A percentile compares a stretch with the other conserved stretches of the same genome.
These are phyloP conservation scores for Tachina fera DNA, from an alignment of 2,888 invertebrate species.

Conservation along the genomic window DNA sequence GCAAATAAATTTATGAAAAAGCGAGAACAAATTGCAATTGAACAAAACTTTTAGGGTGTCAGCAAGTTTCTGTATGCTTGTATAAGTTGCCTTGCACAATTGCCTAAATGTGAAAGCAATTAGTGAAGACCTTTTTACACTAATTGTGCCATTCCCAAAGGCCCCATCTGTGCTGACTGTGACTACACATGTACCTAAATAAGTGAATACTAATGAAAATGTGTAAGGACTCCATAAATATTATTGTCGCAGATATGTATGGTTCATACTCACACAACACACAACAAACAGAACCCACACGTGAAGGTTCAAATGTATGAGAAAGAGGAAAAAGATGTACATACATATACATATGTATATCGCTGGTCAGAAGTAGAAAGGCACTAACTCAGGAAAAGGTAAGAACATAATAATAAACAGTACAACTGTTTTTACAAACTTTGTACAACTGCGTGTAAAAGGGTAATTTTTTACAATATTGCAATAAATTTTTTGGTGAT, in stretches of 20 bases:
- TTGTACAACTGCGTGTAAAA: too few species aligned
- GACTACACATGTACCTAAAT: conserved; percentile 25
- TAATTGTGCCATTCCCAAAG: conserved; percentile 65
- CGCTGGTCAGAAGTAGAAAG: too few species aligned
- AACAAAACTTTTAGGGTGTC: conserved; percentile 42
- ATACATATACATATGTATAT: too few species aligned
- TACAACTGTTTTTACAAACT: too few species aligned
- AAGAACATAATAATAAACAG: too few species aligned
- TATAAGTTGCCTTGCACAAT: conserved; percentile 33
- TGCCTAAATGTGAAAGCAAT: conserved; percentile 70
- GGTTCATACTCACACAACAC: conserved; percentile 1
- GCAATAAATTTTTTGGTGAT: too few species aligned
- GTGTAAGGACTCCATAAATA: conserved; percentile 51
- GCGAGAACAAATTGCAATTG: conserved; percentile 38
- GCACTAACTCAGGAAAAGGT: too few species aligned
- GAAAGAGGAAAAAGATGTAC: neutral
- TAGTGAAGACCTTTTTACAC: conserved; percentile 65
- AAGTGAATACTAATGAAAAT: conserved; percentile 59
- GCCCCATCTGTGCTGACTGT: conserved; percentile 46
- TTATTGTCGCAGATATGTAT: conserved; percentile 11
- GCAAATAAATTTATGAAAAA: neutral
- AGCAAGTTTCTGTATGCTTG: neutral
- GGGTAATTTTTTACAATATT: too few species aligned
- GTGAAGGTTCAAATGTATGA: conserved; percentile 11
- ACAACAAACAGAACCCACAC: neutral